Base-by-base conservation (phyloP, 2,113 vertebrate species). In the Myiopsitta monachus region DNA sequence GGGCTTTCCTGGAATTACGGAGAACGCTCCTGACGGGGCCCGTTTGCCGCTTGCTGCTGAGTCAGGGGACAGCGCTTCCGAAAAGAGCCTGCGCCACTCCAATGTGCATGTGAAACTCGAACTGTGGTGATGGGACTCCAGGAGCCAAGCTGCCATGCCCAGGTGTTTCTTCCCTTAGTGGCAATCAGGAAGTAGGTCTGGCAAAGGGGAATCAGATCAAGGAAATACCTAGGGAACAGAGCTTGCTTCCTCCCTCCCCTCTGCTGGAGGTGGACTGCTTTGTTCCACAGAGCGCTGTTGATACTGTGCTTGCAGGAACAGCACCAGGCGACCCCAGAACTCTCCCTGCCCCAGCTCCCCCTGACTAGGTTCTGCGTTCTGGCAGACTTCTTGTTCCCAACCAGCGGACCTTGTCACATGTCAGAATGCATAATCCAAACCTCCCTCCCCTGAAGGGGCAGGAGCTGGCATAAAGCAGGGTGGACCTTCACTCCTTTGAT, bases 371-470 rank as follows among this genome's bases (percentile, higher is more conserved):
- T 47, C 49, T 6, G 47, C 13, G 1, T 67, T 88, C 88, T 91
- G 94, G 93, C 96, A 96, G 96, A 92, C 89, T 95, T 90, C 93
- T 95, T 95, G 96, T 97, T 96, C 95, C 96, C 87, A 95, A 31
- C 93, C 96, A 95, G 66, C 94, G 94, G 95, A 88, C 95, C 97
- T 95, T 96, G 95, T 73, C 93, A 90, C 90, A 51, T 18, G 5
- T 90, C 1, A 2, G 94, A 90, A 94, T 93, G 90, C 83, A 63
- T 94, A 95, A 95, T 89, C 83, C 90, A 90, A 54, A 83, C 61
- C 86, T 57, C 46, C 76, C 73, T 78, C 33, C 85, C 76, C 46
- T 10, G 55, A 39, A 63, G 44, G 75, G 73, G 73, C 86, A 75
- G 73, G 74, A 79, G 83, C 5, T 62, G 88, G 83, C 93, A 49